Conservation (phyloP, 1,140 invertebrate genomes). For the Drosophila rufa region DNA sequence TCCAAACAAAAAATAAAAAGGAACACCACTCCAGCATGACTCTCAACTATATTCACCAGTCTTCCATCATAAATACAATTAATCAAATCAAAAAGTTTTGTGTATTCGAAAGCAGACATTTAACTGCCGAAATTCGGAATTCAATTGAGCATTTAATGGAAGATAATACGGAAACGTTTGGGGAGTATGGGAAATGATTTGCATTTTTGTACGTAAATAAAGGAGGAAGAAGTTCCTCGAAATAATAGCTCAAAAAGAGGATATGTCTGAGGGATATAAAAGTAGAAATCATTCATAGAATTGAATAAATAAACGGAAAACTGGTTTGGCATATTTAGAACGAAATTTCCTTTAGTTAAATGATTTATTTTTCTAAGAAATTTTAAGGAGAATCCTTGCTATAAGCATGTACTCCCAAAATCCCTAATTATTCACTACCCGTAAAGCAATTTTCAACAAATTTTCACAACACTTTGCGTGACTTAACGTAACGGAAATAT, state of each 20-base stretch:
- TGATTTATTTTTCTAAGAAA: not conserved
- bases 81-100: conserved; percentile 40
- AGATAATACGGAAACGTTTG: conserved; percentile 24
- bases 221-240: conserved; percentile 16
- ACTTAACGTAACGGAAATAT: conserved; percentile 45
- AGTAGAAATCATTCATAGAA: conserved; percentile 30
- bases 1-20: not conserved
- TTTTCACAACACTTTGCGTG: conserved; percentile 51
- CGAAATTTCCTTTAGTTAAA: not conserved
- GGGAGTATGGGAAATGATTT: conserved; percentile 46
- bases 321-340: not conserved
- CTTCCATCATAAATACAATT: conserved; percentile 33
- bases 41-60: conserved; percentile 19
- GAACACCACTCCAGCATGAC: conserved; percentile 42
- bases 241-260: conserved; percentile 2
- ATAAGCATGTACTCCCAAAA: not conserved
- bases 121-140: conserved; percentile 41
- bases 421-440: conserved; percentile 33
- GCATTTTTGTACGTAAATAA: conserved; percentile 42
- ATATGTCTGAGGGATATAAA: conserved; percentile 1
- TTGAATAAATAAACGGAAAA: conserved; percentile 12
- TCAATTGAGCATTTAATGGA: conserved; percentile 60
- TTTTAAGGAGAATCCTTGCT: not conserved
- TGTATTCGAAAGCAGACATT: conserved; percentile 37
- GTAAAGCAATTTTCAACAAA: conserved; percentile 44